Percentiles rank a stretch among this genome's conserved stretches.
These are phyloP conservation scores for Apodemia duryi DNA, from an alignment of 2,888 invertebrate species.

Conservation along the genomic window DNA sequence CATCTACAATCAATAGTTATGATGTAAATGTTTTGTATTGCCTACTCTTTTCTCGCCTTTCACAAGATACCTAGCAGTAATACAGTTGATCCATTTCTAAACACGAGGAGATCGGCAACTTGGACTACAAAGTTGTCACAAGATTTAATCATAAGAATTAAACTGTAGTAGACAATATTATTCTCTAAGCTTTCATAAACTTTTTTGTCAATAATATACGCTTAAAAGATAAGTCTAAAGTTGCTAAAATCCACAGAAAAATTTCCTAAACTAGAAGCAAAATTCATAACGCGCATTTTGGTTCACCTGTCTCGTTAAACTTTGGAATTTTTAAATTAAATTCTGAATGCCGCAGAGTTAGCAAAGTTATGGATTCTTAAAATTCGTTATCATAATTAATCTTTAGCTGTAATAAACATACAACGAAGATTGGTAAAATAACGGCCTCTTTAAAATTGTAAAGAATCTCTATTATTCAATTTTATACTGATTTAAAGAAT, in stretches of 20 bases:
- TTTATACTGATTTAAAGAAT: too few relatives aligned
- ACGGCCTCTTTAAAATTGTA: background rate
- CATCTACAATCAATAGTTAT: too few relatives aligned
- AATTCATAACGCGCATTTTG: conserved; percentile 76
- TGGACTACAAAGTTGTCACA: too few relatives aligned
- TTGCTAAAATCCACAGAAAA: conserved; percentile 60
- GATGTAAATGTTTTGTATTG: too few relatives aligned
- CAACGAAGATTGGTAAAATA: conserved; percentile 46
- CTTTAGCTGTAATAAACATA: conserved; percentile 67
- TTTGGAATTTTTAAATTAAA: conserved; percentile 79
- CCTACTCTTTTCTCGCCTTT: too few relatives aligned
- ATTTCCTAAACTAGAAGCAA: conserved; percentile 68
- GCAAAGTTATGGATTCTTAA: conserved; percentile 74
- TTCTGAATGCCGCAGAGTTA: conserved; percentile 64
- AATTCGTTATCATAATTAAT: conserved; percentile 72
- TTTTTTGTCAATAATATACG: background rate
- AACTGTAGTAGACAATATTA: too few relatives aligned
- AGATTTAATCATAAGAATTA: too few relatives aligned
- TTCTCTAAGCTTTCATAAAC: background rate
- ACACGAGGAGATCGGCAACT: too few relatives aligned
- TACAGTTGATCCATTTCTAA: too few relatives aligned
- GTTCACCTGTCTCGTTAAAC: conserved; percentile 76
- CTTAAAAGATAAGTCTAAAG: background rate
- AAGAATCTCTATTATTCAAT: too few relatives aligned
- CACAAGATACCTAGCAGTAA: too few relatives aligned